Evolutionary conservation across 1,140 invertebrate species (phyloP), one percentile per base, ranked within the genome.

Genomic region (Zaprionus ghesquierei): DNA sequence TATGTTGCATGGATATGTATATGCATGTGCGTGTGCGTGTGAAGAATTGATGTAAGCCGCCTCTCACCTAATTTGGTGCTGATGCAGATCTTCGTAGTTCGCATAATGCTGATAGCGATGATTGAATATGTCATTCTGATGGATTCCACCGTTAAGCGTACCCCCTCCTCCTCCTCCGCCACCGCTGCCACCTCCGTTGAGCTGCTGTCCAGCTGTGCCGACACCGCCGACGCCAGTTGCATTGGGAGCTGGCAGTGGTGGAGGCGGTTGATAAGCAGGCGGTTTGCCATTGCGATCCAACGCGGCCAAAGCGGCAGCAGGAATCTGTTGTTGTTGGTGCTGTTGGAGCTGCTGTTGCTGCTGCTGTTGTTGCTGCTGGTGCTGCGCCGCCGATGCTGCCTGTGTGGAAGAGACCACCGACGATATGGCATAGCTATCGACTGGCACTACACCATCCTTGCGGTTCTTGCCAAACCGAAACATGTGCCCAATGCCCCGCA

Each of bases 1-100:
- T 44, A 13, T 51, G 5, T n/a, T 18, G 59, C 41, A 18, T 29
- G 49, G 41, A 13, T 0, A 20, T 55, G 8, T 6, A 13, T 10
- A 10, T n/a, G 13, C 51, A 18, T 31, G 56, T 15, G 44, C 0
- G 41, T 50, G 5, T 15, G 27, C 33, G 20, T n/a, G 9, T 15
- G 20, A 23, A 12, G 18, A n/a, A 22, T 22, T 15, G 33, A 49
- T 56, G 53, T 13, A 49, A 61, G 54, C 59, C 44, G 50, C n/a
- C 73, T 49, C 77, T 91, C 82, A 91, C 90, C 90, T 91, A 63
- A 91, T 85, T 54, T 90, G 96, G 75, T 95, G 95, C 90, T 90
- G 85, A 59, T 96, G 96, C 86, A 97, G 95, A 92, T 97, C 96
- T 91, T 97, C 95, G 82, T 96, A 97, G 90, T 97, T 97, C 33